Evolutionary conservation across 2,797 vertebrate genomes (phyloP).

Genomic region (Pelochelys cantorii): DNA sequence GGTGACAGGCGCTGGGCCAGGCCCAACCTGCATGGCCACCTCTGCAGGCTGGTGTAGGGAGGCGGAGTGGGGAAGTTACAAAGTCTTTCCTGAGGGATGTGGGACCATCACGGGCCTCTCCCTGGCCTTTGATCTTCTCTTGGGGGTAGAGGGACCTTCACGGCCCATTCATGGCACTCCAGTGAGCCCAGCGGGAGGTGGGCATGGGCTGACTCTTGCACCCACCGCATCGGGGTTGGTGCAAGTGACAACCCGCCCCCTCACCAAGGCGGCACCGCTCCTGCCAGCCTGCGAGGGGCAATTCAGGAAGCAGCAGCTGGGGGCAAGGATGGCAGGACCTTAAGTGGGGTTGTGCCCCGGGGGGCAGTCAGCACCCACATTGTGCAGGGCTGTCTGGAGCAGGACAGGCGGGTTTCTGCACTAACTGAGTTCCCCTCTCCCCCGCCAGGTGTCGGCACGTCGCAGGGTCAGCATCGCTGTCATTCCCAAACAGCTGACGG

Average conservation of each 20-base stretch:
- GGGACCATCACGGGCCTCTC: background rate
- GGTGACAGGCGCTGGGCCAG: background rate
- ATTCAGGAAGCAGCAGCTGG: background rate
- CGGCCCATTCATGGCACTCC: background rate
- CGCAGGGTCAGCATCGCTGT: conserved; percentile 85
- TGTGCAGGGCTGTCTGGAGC: background rate
- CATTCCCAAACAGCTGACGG: conserved; percentile 81
- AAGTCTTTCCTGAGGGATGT: background rate
- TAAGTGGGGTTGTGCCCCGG: background rate
- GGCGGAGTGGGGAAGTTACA: background rate
- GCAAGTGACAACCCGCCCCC: too few species aligned
- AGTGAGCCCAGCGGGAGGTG: background rate
- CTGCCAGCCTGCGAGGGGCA: background rate
- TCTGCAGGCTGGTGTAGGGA: background rate
- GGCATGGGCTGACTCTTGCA: background rate
- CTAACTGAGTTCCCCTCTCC: background rate
- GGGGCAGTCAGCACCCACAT: background rate
- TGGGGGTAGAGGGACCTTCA: background rate
- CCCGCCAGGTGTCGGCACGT: conserved; percentile 72
- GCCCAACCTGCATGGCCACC: background rate
- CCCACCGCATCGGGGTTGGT: background rate
- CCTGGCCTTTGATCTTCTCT: background rate
- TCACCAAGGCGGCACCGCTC: background rate
- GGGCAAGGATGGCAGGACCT: background rate
- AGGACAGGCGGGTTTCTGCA: background rate